Percentiles rank a stretch among this genome's conserved stretches.
These are phyloP conservation scores for Pyrgus malvae DNA, from an alignment of 2,888 invertebrate species.

Conservation along the genomic window DNA sequence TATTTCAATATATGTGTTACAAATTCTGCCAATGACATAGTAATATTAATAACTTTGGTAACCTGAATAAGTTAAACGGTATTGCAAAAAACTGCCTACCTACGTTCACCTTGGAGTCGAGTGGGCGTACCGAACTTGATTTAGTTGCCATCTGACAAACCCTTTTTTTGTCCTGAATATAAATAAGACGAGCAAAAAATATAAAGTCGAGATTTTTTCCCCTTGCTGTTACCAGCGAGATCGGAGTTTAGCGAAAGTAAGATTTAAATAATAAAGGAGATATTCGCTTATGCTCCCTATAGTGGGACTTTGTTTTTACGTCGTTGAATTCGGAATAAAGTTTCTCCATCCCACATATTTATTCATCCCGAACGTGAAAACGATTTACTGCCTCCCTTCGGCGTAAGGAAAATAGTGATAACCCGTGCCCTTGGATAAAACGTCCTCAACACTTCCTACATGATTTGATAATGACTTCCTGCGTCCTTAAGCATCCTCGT, in stretches of 20 bases:
- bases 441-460: constrained; percentile 67
- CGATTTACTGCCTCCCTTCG: constrained; percentile 31
- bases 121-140: constrained; percentile 76
- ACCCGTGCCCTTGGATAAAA: constrained; percentile 39
- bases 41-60: constrained; percentile 52
- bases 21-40: too few relatives aligned
- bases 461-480: constrained; percentile 77
- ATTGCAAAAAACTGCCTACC: constrained; percentile 61
- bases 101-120: constrained; percentile 68
- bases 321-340: constrained; percentile 41
- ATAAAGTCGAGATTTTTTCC: constrained; percentile 62
- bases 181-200: constrained; percentile 73
- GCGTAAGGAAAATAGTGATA: constrained; percentile 44
- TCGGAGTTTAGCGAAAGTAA: constrained; percentile 70
- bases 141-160: constrained; percentile 77
- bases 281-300: constrained; percentile 60
- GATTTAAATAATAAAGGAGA: constrained; percentile 71
- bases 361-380: constrained; percentile 39
- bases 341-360: constrained; percentile 44
- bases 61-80: constrained; percentile 51
- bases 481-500: constrained; percentile 69
- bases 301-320: constrained; percentile 58
- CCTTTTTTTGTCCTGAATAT: constrained; percentile 79
- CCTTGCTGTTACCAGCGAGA: constrained; percentile 54
- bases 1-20: too few relatives aligned